These are phyloP conservation scores for Alviniconcha strummeri DNA, from an alignment of 2,888 invertebrate genomes.

Conservation along the genomic window DNA sequence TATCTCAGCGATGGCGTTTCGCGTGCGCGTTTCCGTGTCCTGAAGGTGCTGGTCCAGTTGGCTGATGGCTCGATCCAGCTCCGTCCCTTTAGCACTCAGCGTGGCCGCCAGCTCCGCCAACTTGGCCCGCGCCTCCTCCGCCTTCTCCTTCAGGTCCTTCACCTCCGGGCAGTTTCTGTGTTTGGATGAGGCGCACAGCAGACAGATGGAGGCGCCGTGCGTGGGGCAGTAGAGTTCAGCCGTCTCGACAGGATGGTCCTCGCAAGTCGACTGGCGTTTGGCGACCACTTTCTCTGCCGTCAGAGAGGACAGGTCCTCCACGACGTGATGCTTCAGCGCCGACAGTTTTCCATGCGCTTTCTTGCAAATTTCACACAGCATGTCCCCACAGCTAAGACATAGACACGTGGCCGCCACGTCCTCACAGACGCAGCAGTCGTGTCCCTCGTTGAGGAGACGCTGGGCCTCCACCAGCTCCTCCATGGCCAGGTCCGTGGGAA, in stretches of 20 bases:
- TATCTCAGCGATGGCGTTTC: neutral
- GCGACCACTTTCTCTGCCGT: slow-evolving; percentile 1
- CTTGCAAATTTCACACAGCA: neutral
- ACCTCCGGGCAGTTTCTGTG: slow-evolving; percentile 10
- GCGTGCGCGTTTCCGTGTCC: neutral
- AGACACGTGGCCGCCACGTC: neutral
- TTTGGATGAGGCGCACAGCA: neutral
- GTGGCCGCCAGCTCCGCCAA: neutral
- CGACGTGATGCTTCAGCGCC: neutral
- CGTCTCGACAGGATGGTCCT: neutral
- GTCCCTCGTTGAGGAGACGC: neutral
- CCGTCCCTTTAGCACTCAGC: neutral
- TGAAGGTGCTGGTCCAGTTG: slow-evolving; percentile 3
- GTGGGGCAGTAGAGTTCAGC: neutral
- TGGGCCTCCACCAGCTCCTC: neutral
- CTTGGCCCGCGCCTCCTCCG: neutral
- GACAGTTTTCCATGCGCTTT: neutral
- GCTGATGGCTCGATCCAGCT: neutral
- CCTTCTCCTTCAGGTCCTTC: neutral
- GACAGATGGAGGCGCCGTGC: neutral
- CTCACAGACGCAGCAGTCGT: neutral
- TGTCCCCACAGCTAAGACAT: neutral
- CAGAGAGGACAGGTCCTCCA: neutral
- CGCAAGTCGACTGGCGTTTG: neutral
- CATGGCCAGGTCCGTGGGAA: slow-evolving; percentile 12